Evolutionary conservation across 2,113 vertebrate species (phyloP).

Genomic region (Onychorhynchus coronatus): DNA sequence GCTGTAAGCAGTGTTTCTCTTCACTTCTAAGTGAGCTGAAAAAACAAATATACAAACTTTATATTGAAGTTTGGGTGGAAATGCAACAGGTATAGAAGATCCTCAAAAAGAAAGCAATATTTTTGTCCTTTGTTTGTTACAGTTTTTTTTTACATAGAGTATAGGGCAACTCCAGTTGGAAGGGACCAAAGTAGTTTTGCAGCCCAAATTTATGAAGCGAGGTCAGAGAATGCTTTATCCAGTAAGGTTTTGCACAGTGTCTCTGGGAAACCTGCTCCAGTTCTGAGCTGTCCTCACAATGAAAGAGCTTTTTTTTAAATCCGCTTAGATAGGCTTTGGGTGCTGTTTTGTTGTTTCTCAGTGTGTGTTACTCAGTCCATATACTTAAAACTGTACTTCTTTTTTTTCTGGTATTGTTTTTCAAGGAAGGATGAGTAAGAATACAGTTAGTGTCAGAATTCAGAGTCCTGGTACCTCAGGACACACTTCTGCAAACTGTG

Average conservation of each 20-base stretch:
- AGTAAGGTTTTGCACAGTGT: neutral
- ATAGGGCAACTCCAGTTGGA: neutral
- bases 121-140: neutral
- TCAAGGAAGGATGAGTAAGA: neutral
- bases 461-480: neutral
- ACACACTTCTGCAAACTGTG: neutral
- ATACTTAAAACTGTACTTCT: neutral
- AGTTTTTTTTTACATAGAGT: neutral
- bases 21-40: neutral
- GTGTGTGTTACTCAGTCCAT: neutral
- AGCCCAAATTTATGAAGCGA: neutral
- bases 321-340: fast-evolving
- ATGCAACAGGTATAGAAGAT: neutral
- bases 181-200: neutral
- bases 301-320: neutral
- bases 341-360: neutral
- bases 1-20: neutral
- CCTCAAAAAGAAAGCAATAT: neutral
- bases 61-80: neutral
- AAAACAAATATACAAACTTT: neutral
- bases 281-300: neutral
- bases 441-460: neutral
- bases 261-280: neutral
- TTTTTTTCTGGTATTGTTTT: neutral
- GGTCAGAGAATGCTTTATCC: neutral